These are phyloP conservation scores for Stenichneumon culpator DNA, from an alignment of 2,888 invertebrate species.

Conservation along the genomic window DNA sequence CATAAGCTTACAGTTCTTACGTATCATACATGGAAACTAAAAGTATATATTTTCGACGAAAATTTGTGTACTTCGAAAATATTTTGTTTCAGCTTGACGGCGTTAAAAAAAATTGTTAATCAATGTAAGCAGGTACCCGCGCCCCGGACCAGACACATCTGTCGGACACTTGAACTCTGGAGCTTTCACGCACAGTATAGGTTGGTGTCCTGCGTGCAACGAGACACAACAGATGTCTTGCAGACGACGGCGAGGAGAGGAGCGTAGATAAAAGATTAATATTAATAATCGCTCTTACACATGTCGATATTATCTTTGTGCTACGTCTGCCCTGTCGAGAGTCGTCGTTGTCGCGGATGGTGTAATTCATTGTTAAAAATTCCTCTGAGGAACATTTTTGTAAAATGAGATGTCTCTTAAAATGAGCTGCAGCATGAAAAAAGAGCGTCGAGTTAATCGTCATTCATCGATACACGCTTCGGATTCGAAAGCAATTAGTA, in stretches of 20 bases:
- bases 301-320: background rate
- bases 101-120: background rate
- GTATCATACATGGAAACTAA: background rate
- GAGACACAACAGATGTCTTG: conserved; percentile 63
- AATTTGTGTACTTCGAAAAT: too few relatives aligned
- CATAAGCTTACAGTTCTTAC: background rate
- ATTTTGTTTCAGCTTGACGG: background rate
- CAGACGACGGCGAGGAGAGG: conserved; percentile 56
- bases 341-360: too few relatives aligned
- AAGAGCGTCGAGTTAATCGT: too few relatives aligned
- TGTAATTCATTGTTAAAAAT: too few relatives aligned
- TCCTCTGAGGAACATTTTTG: too few relatives aligned
- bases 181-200: conserved; percentile 6
- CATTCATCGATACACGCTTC: too few relatives aligned
- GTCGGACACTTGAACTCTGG: conserved; percentile 62
- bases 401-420: too few relatives aligned
- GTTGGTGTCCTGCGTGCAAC: conserved; percentile 17
- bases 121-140: background rate
- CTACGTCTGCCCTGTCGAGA: too few relatives aligned
- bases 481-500: too few relatives aligned
- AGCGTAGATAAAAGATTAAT: conserved; percentile 36
- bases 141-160: conserved; percentile 50
- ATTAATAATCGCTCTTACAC: conserved; percentile 35
- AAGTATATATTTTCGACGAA: too few relatives aligned
- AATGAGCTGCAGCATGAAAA: too few relatives aligned